Conservation (phyloP, 2,888 invertebrate genomes). For the Colletes collaris region DNA sequence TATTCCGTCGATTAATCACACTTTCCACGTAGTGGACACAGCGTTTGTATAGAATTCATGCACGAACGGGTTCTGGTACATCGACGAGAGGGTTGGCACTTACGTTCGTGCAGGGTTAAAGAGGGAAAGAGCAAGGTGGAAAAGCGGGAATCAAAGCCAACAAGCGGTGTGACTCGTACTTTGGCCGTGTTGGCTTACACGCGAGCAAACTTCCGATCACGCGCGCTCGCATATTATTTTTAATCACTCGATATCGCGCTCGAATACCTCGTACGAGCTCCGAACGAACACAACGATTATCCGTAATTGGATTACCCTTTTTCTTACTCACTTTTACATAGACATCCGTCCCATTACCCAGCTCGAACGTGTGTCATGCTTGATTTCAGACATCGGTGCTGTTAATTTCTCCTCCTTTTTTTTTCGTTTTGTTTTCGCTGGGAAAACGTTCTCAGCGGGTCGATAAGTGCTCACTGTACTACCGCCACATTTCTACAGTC, state of each 20-base stretch:
- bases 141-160: conserved; percentile 35
- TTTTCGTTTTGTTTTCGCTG: neutral
- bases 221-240: conserved; percentile 62
- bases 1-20: conserved; percentile 57
- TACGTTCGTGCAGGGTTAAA: neutral
- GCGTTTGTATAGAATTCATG: conserved; percentile 32
- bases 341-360: conserved; percentile 14
- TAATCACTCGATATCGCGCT: conserved; percentile 63
- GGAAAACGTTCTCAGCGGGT: conserved; percentile 9
- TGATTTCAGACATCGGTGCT: neutral
- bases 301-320: conserved; percentile 50
- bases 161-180: conserved; percentile 40
- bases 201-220: conserved; percentile 60
- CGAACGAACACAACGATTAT: conserved; percentile 39
- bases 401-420: conserved; percentile 29
- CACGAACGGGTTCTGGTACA: conserved; percentile 27
- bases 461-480: conserved; percentile 1
- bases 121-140: conserved; percentile 12
- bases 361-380: neutral
- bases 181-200: conserved; percentile 52
- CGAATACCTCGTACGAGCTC: conserved; percentile 39
- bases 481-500: no score
- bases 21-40: conserved; percentile 9
- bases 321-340: conserved; percentile 41
- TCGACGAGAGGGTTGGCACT: conserved; percentile 15